Evolutionary conservation across 1,140 invertebrate genomes (phyloP).

Genomic region (Apis dorsata): DNA sequence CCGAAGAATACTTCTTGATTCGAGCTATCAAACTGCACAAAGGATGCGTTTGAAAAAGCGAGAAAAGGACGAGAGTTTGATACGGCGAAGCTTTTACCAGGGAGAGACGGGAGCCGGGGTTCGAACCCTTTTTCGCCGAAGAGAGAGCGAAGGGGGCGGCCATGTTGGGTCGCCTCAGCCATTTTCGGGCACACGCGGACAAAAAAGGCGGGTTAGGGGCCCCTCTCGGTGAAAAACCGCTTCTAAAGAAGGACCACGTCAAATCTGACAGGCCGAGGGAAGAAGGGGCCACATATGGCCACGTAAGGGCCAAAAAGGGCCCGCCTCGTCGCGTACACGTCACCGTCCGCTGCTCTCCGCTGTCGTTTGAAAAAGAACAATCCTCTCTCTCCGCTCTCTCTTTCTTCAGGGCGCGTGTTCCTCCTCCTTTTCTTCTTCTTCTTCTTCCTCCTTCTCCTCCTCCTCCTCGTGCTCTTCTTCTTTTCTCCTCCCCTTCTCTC

Average conservation of each 20-base stretch:
- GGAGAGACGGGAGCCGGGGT: constrained; percentile 18
- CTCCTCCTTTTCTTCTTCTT: constrained; percentile 4
- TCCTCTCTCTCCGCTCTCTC: constrained; percentile 37
- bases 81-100: constrained; percentile 17
- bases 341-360: constrained; percentile 4
- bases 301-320: constrained; percentile 57
- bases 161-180: constrained; percentile 70
- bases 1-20: constrained; percentile 37
- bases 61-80: constrained; percentile 33
- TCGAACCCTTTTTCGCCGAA: constrained; percentile 43
- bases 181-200: constrained; percentile 63
- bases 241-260: constrained; percentile 66
- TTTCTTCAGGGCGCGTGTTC: constrained; percentile 22
- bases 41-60: constrained; percentile 50
- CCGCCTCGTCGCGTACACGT: constrained; percentile 54
- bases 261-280: constrained; percentile 68
- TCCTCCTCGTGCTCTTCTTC: background rate
- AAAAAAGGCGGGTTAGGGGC: constrained; percentile 65
- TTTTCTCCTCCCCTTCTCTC: background rate
- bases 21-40: constrained; percentile 52
- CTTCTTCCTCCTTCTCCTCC: constrained; percentile 11
- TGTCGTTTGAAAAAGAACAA: constrained; percentile 65
- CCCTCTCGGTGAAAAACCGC: constrained; percentile 64
- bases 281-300: constrained; percentile 59
- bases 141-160: constrained; percentile 44